Percentiles rank a stretch among this genome's conserved stretches.
Evolutionary conservation across 2,888 invertebrate species (phyloP).

Genomic region (Philhelius pedissequus): DNA sequence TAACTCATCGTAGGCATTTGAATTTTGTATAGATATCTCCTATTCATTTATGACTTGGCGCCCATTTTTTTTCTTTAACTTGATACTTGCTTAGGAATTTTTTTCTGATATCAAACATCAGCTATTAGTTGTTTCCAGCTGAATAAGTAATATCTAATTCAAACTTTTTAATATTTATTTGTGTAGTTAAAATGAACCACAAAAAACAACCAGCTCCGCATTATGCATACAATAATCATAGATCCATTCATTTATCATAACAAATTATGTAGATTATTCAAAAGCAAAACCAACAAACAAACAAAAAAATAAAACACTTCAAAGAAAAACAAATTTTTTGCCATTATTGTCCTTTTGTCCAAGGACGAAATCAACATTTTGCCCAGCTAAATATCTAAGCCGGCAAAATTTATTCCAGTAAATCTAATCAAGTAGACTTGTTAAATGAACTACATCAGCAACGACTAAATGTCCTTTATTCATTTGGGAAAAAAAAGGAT

Average conservation of each 20-base stretch:
- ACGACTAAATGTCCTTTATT: slow-evolving; percentile 29
- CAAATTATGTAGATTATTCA: not conserved
- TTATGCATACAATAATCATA: not conserved
- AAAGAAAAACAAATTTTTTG: not conserved
- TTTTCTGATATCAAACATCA: no score
- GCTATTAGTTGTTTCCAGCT: no score
- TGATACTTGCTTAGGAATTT: no score
- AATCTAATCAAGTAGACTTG: slow-evolving; percentile 27
- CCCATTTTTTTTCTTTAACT: no score
- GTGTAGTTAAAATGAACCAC: not conserved
- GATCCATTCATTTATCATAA: not conserved
- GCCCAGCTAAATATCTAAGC: not conserved
- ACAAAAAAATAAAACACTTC: not conserved
- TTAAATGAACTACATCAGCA: slow-evolving; percentile 30
- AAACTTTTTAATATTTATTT: not conserved
- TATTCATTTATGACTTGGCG: no score
- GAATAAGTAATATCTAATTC: no score
- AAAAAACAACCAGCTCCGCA: not conserved
- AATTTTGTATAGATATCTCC: no score
- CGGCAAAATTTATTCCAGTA: slow-evolving; percentile 15
- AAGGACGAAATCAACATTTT: not conserved
- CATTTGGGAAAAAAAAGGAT: slow-evolving; percentile 15
- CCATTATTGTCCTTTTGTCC: not conserved
- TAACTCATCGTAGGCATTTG: no score
- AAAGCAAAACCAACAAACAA: not conserved